Evolutionary conservation across 2,113 vertebrate genomes (phyloP).

Genomic region (Microcebus griseorufus): DNA sequence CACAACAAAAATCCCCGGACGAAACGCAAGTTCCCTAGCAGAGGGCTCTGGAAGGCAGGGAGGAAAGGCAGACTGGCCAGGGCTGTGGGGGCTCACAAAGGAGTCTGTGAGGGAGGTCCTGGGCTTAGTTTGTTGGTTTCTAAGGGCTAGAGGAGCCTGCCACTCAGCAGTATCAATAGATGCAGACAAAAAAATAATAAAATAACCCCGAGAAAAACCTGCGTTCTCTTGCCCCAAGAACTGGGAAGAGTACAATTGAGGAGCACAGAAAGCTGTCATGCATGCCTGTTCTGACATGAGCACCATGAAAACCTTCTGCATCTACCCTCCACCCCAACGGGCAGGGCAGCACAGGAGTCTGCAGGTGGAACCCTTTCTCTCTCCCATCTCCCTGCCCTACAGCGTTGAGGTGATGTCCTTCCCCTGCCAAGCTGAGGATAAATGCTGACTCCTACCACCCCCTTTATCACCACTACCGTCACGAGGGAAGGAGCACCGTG

Average conservation of each 20-base stretch:
- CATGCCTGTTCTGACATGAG: neutral
- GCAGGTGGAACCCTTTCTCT: neutral
- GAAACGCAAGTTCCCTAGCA: neutral
- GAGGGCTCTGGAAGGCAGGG: neutral
- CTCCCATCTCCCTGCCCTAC: fast-evolving
- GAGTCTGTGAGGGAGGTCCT: neutral
- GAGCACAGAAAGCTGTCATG: neutral
- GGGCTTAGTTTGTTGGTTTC: neutral
- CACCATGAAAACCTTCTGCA: neutral
- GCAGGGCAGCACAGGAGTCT: too few species aligned
- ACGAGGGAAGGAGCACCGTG: fast-evolving
- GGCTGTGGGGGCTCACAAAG: neutral
- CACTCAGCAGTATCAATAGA: neutral
- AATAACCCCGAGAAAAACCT: neutral
- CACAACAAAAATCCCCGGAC: neutral
- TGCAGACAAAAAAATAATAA: neutral
- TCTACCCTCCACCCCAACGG: fast-evolving
- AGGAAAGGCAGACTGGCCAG: neutral
- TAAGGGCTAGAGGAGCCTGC: neutral
- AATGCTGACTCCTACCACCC: neutral
- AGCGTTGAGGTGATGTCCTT: neutral
- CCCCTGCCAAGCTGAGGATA: neutral
- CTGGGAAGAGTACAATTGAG: neutral
- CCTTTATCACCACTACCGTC: neutral
- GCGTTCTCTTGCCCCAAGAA: neutral